These are phyloP conservation scores for Apostichopus leukothele DNA, from an alignment of 53 echinoderm and acorn worm genomes.

Conservation along the genomic window DNA sequence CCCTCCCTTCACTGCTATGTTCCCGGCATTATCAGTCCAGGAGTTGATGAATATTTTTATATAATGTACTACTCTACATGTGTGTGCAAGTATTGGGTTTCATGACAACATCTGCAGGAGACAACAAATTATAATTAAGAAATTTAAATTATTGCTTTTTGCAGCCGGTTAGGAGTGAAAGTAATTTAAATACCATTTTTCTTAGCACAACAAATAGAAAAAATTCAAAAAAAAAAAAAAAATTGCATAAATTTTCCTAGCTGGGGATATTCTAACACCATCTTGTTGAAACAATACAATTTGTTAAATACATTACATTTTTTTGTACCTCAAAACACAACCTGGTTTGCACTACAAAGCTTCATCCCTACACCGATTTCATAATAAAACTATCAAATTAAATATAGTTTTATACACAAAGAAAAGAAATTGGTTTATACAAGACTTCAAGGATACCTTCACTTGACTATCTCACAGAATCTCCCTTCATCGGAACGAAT, in stretches of 20 bases:
- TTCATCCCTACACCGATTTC: background rate
- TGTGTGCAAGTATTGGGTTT: too few relatives aligned
- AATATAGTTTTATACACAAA: conserved; percentile 32
- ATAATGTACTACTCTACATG: too few relatives aligned
- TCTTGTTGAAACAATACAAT: background rate
- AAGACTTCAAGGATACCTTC: conserved; percentile 8
- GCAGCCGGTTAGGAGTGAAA: too few relatives aligned
- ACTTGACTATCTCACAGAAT: conserved; percentile 9
- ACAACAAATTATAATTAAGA: too few relatives aligned
- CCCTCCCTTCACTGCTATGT: too few relatives aligned
- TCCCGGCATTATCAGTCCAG: too few relatives aligned
- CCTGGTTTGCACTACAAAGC: conserved; percentile 37
- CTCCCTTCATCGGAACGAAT: background rate
- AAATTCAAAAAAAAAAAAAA: background rate
- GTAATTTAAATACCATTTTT: background rate
- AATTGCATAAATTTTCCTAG: background rate
- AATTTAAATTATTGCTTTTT: too few relatives aligned
- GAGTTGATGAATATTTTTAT: too few relatives aligned
- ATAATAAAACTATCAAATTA: conserved; percentile 38
- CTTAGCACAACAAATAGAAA: background rate
- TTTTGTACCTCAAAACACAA: background rate
- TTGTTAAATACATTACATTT: background rate
- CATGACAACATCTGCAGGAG: too few relatives aligned
- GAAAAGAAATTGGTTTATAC: conserved; percentile 27
- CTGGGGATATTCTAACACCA: conserved; percentile 5